A percentile compares a stretch with the other conserved stretches of the same genome.
Conservation (phyloP, 2,113 vertebrate species). For the Lagopus muta region DNA sequence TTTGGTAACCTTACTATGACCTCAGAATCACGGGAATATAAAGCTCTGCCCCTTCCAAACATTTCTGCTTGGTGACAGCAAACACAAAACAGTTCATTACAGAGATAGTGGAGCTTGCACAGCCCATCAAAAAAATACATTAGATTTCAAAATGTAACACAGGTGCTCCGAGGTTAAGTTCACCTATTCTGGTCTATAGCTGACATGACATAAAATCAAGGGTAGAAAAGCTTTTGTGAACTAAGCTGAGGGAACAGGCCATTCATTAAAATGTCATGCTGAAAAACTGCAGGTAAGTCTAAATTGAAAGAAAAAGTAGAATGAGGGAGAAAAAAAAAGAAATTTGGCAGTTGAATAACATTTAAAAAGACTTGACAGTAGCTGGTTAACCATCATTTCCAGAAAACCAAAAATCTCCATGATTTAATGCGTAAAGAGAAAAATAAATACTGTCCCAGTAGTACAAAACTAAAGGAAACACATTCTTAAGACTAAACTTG, state of each 20-base stretch:
- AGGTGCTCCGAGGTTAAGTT: constrained; percentile 13
- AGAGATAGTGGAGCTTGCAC: not conserved
- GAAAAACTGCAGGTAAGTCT: constrained; percentile 16
- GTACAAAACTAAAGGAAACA: not conserved
- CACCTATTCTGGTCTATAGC: constrained; percentile 28
- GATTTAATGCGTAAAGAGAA: not conserved
- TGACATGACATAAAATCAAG: constrained; percentile 27
- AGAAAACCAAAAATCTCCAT: not conserved
- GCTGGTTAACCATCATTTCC: not conserved
- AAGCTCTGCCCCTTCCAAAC: not conserved
- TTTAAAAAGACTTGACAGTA: not conserved
- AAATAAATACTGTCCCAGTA: not conserved
- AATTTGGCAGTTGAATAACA: not conserved
- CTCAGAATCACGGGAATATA: not conserved
- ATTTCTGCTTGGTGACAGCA: not conserved
- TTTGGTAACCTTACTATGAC: not conserved
- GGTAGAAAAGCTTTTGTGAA: constrained; percentile 35
- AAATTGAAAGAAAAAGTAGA: constrained; percentile 15
- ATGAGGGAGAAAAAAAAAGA: not conserved
- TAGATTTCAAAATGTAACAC: constrained; percentile 2
- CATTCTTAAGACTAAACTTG: not conserved
- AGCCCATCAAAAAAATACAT: not conserved
- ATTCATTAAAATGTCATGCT: constrained; percentile 41
- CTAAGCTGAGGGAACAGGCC: not conserved
- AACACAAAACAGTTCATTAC: not conserved